Evolutionary conservation across 2,113 vertebrate genomes (phyloP), one percentile per base, ranked within the genome.

Genomic region (Oreamnos americanus): DNA sequence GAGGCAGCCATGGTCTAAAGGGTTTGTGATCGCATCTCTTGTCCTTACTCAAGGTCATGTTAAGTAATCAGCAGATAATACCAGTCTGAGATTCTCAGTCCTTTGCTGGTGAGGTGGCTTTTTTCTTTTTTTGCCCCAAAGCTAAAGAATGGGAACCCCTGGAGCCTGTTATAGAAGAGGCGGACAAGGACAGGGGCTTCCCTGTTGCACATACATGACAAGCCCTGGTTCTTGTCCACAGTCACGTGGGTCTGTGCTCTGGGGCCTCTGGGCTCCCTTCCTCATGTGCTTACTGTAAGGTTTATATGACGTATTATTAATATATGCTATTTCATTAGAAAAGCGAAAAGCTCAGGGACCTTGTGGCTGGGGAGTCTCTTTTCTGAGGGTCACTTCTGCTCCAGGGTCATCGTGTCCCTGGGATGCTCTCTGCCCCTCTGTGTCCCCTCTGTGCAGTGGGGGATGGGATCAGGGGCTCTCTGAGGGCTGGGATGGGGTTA

Each of bases 161-260:
- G 36, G 58, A 30, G 36, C 51, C 49, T 71, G 13, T 33, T 90
- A 8, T 1, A 19, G n/a, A n/a, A 57, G 67, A 49, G 39, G 39
- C 0, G 5, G 55, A 43, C 25, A 23, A 45, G 21, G 71, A 15
- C 11, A 71, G 3, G 47, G 71, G 12, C 16, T 62, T 71, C 55
- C 19, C 60, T 45, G 17, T n/a, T 26, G 30, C 60, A 1, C 23
- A 7, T 10, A 1, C 5, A 0, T 3, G 62, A 21, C 13, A 2
- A 21, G 2, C 10, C 62, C 28, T 23, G 23, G 82, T 17, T 21
- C 33, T 47, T 0, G 45, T 10, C 21, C 19, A 10, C 0, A 2
- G 30, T 64, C 3, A 1, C 16, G 4, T 2, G 8, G 51, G 19
- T n/a, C n/a, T 26, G 47, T 36, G 21, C 39, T 15, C 26, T 15